A percentile compares a stretch with the other conserved stretches of the same genome.
Evolutionary conservation across 2,888 invertebrate species (phyloP).

Genomic region (Ectemnius continuus): DNA sequence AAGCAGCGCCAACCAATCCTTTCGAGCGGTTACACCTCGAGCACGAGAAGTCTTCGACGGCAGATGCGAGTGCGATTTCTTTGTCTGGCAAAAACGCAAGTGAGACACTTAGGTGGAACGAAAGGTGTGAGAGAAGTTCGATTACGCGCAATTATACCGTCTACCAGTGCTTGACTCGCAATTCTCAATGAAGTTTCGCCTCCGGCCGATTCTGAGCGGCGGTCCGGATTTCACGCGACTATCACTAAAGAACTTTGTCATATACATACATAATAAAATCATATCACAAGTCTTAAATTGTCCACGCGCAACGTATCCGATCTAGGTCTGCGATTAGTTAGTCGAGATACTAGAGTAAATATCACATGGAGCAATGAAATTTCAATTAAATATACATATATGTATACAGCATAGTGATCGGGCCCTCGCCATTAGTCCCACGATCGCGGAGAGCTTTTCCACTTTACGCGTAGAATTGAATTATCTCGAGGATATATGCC

Average conservation of each 20-base stretch:
- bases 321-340: slow-evolving; percentile 41
- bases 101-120: slow-evolving; percentile 1
- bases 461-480: slow-evolving; percentile 1
- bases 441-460: background rate
- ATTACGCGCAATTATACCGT: background rate
- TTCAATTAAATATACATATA: slow-evolving; percentile 45
- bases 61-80: too few relatives aligned
- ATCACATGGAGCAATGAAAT: slow-evolving; percentile 63
- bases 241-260: too few relatives aligned
- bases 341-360: slow-evolving; percentile 59
- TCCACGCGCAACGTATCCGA: slow-evolving; percentile 34
- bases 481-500: background rate
- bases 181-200: background rate
- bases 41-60: too few relatives aligned
- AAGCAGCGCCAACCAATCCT: too few relatives aligned
- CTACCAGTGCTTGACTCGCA: background rate
- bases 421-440: slow-evolving; percentile 7
- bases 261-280: slow-evolving; percentile 43
- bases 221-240: too few relatives aligned
- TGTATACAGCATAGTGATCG: slow-evolving; percentile 27
- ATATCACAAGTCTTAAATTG: slow-evolving; percentile 59
- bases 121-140: background rate
- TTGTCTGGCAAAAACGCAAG: background rate
- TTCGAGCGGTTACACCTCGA: too few relatives aligned
- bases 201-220: too few relatives aligned